These are phyloP conservation scores for Discoglossus pictus DNA, from an alignment of 2,797 vertebrate species.

Conservation along the genomic window DNA sequence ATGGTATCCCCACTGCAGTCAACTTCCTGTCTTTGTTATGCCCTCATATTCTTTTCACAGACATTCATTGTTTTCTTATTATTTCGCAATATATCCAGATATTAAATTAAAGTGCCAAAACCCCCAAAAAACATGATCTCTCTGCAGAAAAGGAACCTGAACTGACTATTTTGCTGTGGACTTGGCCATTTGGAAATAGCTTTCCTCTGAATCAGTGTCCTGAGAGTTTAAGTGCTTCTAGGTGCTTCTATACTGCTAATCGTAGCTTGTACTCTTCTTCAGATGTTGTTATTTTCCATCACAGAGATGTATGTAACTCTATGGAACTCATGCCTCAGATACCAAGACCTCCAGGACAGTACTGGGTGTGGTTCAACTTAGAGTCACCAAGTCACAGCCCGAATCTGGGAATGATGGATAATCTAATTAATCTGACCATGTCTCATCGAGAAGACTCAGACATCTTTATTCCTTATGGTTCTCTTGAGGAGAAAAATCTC, in stretches of 20 bases:
- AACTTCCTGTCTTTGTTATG: not conserved
- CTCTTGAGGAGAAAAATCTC: not conserved
- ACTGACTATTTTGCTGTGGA: constrained; percentile 32
- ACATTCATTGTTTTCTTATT: not conserved
- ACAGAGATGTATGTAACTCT: constrained; percentile 22
- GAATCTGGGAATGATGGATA: constrained; percentile 29
- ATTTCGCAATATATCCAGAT: no score
- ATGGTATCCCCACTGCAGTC: not conserved
- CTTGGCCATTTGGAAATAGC: constrained; percentile 11
- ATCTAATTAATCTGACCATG: constrained; percentile 46
- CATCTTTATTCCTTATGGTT: constrained; percentile 41
- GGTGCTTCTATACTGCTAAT: constrained; percentile 19
- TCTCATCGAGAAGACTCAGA: constrained; percentile 41
- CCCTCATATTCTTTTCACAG: not conserved
- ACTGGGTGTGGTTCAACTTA: constrained; percentile 45
- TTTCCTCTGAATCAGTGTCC: constrained; percentile 20
- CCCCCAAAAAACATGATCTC: no score
- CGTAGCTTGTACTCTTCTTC: constrained; percentile 1
- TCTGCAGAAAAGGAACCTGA: not conserved
- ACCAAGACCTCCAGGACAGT: constrained; percentile 22
- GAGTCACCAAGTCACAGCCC: constrained; percentile 33
- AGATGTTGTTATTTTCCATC: constrained; percentile 30
- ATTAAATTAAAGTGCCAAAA: no score
- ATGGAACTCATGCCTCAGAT: constrained; percentile 21
- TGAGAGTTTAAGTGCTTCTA: not conserved